A percentile compares a stretch with the other conserved stretches of the same genome.
Evolutionary conservation across 2,797 vertebrate genomes (phyloP).

Genomic region (Pantherophis alleghaniensis): DNA sequence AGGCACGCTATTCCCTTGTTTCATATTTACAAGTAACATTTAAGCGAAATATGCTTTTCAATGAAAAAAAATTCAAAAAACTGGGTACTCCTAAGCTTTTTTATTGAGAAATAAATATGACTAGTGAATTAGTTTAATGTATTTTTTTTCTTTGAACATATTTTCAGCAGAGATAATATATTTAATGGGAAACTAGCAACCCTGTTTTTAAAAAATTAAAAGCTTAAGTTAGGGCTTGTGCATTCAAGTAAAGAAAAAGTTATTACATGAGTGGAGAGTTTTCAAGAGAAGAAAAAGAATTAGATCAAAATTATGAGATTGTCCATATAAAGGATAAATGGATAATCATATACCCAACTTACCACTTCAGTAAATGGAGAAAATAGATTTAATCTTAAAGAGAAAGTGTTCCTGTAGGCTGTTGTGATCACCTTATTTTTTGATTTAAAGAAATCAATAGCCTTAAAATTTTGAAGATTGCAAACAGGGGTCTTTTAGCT

Average conservation of each 20-base stretch:
- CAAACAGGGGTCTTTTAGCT: not conserved
- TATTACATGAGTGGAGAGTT: constrained; percentile 21
- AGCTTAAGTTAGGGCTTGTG: not conserved
- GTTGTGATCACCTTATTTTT: not conserved
- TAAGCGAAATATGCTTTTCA: not conserved
- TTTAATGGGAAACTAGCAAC: not conserved
- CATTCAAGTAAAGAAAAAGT: not conserved
- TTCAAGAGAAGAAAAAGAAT: not conserved
- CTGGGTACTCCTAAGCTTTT: not conserved
- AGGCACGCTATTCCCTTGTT: not conserved
- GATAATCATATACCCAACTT: constrained; percentile 16
- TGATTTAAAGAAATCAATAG: constrained; percentile 29
- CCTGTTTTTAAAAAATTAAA: not conserved
- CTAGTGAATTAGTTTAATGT: not conserved
- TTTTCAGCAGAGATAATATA: not conserved
- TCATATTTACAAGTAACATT: not conserved
- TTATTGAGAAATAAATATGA: not conserved
- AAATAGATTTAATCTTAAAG: constrained; percentile 26
- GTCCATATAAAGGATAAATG: not conserved
- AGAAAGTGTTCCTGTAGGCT: not conserved
- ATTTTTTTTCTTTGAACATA: not conserved
- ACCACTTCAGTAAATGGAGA: not conserved
- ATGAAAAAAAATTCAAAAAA: not conserved
- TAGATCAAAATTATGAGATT: not conserved
- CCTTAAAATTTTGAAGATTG: not conserved